Percentiles rank a stretch among this genome's conserved stretches.
Conservation (phyloP, 1,140 invertebrate genomes). For the Dolichoris vasculosae region DNA sequence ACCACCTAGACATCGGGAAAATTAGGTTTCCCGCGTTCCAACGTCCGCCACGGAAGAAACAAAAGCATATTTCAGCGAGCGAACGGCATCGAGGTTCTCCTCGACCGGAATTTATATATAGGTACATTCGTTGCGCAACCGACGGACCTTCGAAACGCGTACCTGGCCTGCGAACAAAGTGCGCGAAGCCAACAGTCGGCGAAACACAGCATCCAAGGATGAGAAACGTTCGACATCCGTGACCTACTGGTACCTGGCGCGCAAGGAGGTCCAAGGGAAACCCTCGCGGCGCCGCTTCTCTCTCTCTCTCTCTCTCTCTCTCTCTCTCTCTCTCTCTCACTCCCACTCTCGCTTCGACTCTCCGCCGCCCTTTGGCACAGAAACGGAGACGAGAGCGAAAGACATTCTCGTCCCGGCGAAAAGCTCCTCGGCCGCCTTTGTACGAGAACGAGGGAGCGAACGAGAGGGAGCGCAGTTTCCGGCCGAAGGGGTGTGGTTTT, state of each 20-base stretch:
- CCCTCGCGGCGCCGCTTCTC: background rate
- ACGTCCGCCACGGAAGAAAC: background rate
- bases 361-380: background rate
- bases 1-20: background rate
- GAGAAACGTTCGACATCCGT: slow-evolving; percentile 37
- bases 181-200: background rate
- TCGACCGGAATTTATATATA: background rate
- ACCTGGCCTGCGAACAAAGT: slow-evolving; percentile 1
- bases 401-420: slow-evolving; percentile 4
- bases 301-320: background rate
- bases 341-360: background rate
- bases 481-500: slow-evolving; percentile 62
- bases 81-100: background rate
- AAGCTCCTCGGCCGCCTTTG: slow-evolving; percentile 35
- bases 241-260: slow-evolving; percentile 27
- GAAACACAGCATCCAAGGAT: background rate
- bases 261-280: slow-evolving; percentile 41
- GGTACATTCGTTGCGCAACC: slow-evolving; percentile 16
- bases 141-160: background rate
- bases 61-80: background rate
- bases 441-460: background rate
- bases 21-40: background rate
- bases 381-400: slow-evolving; percentile 15
- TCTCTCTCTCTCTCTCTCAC: background rate
- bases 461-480: slow-evolving; percentile 46